These are phyloP conservation scores for Solea senegalensis DNA, from an alignment of 2,113 vertebrate species.

Conservation along the genomic window DNA sequence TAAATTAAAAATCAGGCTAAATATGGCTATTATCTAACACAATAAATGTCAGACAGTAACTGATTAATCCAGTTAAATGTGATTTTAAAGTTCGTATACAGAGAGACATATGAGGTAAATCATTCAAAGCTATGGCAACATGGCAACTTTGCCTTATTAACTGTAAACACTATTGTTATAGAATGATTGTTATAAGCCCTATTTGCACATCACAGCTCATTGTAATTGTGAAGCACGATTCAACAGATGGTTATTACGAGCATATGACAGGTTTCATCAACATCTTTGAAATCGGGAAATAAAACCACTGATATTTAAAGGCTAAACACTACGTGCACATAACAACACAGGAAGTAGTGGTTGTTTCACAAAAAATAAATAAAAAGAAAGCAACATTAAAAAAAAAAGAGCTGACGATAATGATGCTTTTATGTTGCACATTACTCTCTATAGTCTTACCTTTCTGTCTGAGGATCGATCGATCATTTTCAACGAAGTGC, in stretches of 20 bases:
- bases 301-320: not conserved
- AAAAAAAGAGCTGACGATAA: not conserved
- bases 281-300: constrained; percentile 18
- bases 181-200: too few species aligned
- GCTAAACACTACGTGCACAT: too few species aligned
- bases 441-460: constrained; percentile 64
- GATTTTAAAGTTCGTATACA: too few species aligned
- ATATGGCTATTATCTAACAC: too few species aligned
- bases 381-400: not conserved
- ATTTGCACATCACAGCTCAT: too few species aligned
- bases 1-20: too few species aligned
- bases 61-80: too few species aligned
- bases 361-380: not conserved
- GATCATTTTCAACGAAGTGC: constrained; percentile 71
- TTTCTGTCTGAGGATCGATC: constrained; percentile 68
- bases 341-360: constrained; percentile 12
- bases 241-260: not conserved
- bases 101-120: too few species aligned
- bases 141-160: too few species aligned
- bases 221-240: not conserved
- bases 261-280: not conserved
- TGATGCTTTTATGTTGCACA: not conserved
- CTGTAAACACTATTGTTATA: too few species aligned
- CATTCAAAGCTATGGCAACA: too few species aligned
- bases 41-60: too few species aligned